Base-by-base conservation (phyloP, 1,140 invertebrate species). In the Cyclina sinensis region DNA sequence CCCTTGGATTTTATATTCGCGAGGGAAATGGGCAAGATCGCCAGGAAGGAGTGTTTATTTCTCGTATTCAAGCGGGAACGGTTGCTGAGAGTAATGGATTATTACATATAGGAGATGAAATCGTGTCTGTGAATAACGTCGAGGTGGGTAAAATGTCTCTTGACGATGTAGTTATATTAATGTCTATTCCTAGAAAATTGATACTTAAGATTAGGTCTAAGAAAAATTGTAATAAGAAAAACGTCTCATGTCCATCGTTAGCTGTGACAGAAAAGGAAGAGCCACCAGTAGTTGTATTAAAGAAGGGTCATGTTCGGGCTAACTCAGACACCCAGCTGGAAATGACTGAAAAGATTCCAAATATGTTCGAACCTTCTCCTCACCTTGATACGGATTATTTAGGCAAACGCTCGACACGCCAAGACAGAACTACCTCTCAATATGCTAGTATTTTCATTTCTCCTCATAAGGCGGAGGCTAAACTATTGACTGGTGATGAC, bases 161-260 rank as follows among this genome's bases (percentile, higher is more conserved):
- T 90, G 99, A 99, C 95, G 99, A 99, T 95, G 99, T 99, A 57
- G 99, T 99, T 79, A 99, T 99, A 92, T 98, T 99, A 92, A 99
- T 99, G 98, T 99, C 98, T 91, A 99, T 99, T 96, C 99, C 99
- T 0, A 97, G 99, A 92, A 97, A 99, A 91, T 96, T 99, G 91
- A 97, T 99, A 32, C 96, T 99, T 76, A 98, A 98, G 87, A 99
- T 98, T 65, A 97, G 98, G 89, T 94, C 94, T 62, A 90, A 92
- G 43, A 92, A 93, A 85, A 93, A 93, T 90, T 92, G 93, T 88
- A 93, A 91, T 86, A 92, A 93, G 85, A 94, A 94, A 92, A 95
- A 95, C 89, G 93, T 92, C 39, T 95, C 94, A 32, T 95, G 94
- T 90, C 94, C 94, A 32, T 90, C 93, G 16, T 85, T 95, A 90